phyloP scores from a whole-genome alignment of 2,113 vertebrate species.

The Pelecanus crispus region DNA sequence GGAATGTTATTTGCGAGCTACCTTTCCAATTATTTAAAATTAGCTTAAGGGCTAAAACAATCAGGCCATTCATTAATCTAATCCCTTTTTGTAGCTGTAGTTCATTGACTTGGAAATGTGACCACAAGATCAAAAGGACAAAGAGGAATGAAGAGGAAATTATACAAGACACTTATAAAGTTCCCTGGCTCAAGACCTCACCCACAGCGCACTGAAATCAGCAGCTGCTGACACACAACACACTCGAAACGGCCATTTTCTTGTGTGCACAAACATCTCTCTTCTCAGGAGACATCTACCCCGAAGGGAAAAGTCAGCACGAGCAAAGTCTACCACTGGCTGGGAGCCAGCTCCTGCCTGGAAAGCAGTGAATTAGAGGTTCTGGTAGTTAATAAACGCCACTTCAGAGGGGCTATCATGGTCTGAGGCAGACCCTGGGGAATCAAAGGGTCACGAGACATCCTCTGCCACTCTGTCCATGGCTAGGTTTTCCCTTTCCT shows the following conservation, averaged over 20 bases:
- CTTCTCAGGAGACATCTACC: background rate
- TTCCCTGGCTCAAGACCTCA: background rate
- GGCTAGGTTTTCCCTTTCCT: background rate
- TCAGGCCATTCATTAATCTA: conserved; percentile 42
- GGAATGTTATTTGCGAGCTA: background rate
- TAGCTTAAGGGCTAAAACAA: conserved; percentile 35
- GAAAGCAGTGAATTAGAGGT: background rate
- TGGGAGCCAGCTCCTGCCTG: background rate
- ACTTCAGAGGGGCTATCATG: fast-evolving
- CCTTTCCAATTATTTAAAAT: conserved; percentile 48
- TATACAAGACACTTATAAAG: background rate
- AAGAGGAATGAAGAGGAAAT: background rate
- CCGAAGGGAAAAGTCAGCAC: background rate
- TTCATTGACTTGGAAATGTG: background rate
- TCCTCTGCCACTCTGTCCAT: background rate
- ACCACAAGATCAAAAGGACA: conserved; percentile 15
- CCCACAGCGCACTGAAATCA: background rate
- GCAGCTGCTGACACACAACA: background rate
- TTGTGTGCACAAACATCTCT: background rate
- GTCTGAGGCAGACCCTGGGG: background rate
- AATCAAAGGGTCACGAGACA: background rate
- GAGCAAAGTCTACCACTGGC: background rate
- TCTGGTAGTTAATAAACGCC: background rate
- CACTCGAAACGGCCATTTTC: background rate
- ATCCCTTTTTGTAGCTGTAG: background rate